Evolutionary conservation across 2,888 invertebrate genomes (phyloP), one percentile per base, ranked within the genome.

Genomic region (Callyntrura sp.): DNA sequence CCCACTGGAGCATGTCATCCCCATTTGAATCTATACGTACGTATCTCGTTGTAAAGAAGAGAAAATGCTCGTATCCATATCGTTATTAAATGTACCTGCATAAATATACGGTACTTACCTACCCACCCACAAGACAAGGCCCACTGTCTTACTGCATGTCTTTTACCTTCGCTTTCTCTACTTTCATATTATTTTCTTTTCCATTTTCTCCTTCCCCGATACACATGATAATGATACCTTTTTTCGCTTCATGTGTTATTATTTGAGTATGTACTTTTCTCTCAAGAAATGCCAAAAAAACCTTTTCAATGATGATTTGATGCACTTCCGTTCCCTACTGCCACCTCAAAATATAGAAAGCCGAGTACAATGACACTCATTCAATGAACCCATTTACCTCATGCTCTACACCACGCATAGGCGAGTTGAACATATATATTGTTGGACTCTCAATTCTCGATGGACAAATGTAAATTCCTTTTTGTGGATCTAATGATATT

Each of bases 1-100:
- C 81, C 73, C 81, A 87, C 25, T 68, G 68, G 81, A 70, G 81
- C 81, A 81, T 81, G 73, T 70, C 81, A 87, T 81, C 70, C 12
- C 81, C 62, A 85, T 78, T 78, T 78, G 55, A 25, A 84, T 85
- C 48, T 62, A 68, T 62, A n/a, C n/a, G n/a, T n/a, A n/a, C n/a
- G n/a, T n/a, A n/a, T n/a, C n/a, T n/a, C n/a, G n/a, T n/a, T n/a
- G 35, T 60, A 11, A 35, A 55, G 23, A 43, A 65, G 48, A 28
- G 14, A 14, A 48, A 20, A 70, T 11, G 25, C 9, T 11, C 9
- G n/a, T n/a, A n/a, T n/a, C n/a, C n/a, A n/a, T n/a, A n/a, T n/a
- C n/a, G n/a, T n/a, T n/a, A n/a, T n/a, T n/a, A n/a, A 25, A 11
- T 8, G 5, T 17, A 23, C 11, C 62, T 14, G 17, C 62, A 23